These are phyloP conservation scores for Phrynosoma platyrhinos DNA, from an alignment of 2,113 vertebrate species.

Conservation along the genomic window DNA sequence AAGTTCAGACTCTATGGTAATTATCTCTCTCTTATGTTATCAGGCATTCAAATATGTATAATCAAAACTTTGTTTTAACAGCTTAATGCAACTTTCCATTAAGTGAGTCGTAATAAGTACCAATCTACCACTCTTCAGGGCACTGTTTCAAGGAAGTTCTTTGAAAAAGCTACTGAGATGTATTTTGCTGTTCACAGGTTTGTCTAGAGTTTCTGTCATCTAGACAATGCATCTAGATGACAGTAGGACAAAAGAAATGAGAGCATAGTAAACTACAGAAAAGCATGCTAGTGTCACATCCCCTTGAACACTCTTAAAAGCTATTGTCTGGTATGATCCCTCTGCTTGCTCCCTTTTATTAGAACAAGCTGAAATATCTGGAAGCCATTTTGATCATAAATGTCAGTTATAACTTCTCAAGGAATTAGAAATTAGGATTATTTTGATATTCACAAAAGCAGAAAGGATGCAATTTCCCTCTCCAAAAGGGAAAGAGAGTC, in stretches of 20 bases:
- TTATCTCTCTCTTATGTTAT: background rate
- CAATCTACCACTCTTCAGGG: background rate
- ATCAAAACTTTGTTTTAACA: constrained; percentile 3
- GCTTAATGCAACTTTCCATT: background rate
- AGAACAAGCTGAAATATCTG: background rate
- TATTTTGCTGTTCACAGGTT: background rate
- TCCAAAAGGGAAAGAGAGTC: too few relatives aligned
- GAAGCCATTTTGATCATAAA: background rate
- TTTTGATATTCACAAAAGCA: too few relatives aligned
- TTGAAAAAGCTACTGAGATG: background rate
- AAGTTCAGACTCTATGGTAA: background rate
- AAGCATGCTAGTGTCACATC: background rate
- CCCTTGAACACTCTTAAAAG: background rate
- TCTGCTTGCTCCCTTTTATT: background rate
- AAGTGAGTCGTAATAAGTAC: background rate
- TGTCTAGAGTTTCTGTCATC: background rate
- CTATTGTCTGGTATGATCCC: background rate
- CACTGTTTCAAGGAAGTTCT: background rate
- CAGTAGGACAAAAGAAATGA: background rate
- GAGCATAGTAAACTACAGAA: background rate
- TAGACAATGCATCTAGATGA: background rate
- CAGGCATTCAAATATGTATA: background rate
- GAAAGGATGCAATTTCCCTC: too few relatives aligned
- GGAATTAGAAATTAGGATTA: too few relatives aligned
- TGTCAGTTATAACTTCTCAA: background rate